phyloP scores from a whole-genome alignment of 2,888 invertebrate genomes.

The Erebia palarica region DNA sequence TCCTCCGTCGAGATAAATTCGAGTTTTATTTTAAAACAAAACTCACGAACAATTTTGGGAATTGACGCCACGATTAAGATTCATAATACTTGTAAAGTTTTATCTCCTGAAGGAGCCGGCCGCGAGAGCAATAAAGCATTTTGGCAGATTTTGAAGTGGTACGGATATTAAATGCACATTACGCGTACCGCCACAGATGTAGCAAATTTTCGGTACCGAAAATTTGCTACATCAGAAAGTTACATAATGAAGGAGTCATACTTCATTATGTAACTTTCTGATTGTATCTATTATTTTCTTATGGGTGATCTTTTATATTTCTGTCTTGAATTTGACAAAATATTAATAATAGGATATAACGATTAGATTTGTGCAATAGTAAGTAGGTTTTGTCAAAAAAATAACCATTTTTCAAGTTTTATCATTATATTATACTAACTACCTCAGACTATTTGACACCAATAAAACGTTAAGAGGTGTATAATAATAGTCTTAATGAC shows the following conservation, averaged over 20 bases:
- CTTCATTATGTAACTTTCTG: constrained; percentile 37
- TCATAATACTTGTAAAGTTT: constrained; percentile 81
- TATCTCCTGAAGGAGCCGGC: constrained; percentile 68
- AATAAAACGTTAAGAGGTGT: too few relatives aligned
- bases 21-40: constrained; percentile 75
- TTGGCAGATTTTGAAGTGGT: constrained; percentile 78
- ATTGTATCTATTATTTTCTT: constrained; percentile 33
- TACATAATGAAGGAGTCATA: too few relatives aligned
- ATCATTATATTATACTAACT: too few relatives aligned
- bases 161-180: constrained; percentile 77
- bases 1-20: constrained; percentile 65
- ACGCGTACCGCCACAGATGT: constrained; percentile 69
- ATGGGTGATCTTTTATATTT: not conserved
- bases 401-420: too few relatives aligned
- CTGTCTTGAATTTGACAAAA: not conserved
- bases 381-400: too few relatives aligned
- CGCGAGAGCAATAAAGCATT: constrained; percentile 78
- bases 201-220: constrained; percentile 46
- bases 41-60: constrained; percentile 74
- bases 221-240: too few relatives aligned
- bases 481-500: too few relatives aligned
- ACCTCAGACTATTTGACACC: too few relatives aligned
- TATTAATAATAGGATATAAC: too few relatives aligned
- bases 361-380: too few relatives aligned
- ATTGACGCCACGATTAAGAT: constrained; percentile 78